Percentiles rank a stretch among this genome's conserved stretches.
Conservation (phyloP, 2,113 vertebrate species). For the Asarcornis scutulata region DNA sequence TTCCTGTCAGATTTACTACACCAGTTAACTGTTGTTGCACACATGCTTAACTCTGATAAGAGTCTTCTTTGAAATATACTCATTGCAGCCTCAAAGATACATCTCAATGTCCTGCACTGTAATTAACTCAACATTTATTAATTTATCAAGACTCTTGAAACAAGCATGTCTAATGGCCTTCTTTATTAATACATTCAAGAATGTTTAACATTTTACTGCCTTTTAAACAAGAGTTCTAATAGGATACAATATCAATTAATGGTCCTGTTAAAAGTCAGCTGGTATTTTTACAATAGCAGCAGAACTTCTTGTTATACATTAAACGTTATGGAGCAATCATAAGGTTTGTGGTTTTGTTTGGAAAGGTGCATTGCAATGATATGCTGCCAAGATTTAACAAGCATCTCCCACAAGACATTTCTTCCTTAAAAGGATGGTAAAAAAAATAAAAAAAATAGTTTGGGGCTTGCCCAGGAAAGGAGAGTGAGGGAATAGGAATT, state of each 20-base stretch:
- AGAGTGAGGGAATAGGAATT: not conserved
- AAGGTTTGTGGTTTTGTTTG: constrained; percentile 23
- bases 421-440: constrained; percentile 8
- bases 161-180: constrained; percentile 62
- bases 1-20: constrained; percentile 5
- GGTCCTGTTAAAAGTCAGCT: constrained; percentile 65
- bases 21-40: not conserved
- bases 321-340: not conserved
- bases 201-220: constrained; percentile 69
- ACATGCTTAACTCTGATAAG: not conserved
- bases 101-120: not conserved
- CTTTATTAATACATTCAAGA: constrained; percentile 66
- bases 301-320: constrained; percentile 26
- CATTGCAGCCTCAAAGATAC: constrained; percentile 23
- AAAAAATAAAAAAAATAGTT: not conserved
- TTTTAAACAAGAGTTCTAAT: constrained; percentile 68
- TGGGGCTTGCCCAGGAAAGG: not conserved
- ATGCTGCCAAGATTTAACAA: constrained; percentile 21
- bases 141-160: constrained; percentile 61
- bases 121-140: constrained; percentile 70
- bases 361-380: not conserved
- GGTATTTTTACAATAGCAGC: constrained; percentile 55
- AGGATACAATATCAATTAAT: constrained; percentile 71
- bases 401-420: not conserved
- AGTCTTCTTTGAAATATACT: constrained; percentile 2